phyloP scores from a whole-genome alignment of 2,888 invertebrate genomes.

The Spatulosminthurus flaviceps region DNA sequence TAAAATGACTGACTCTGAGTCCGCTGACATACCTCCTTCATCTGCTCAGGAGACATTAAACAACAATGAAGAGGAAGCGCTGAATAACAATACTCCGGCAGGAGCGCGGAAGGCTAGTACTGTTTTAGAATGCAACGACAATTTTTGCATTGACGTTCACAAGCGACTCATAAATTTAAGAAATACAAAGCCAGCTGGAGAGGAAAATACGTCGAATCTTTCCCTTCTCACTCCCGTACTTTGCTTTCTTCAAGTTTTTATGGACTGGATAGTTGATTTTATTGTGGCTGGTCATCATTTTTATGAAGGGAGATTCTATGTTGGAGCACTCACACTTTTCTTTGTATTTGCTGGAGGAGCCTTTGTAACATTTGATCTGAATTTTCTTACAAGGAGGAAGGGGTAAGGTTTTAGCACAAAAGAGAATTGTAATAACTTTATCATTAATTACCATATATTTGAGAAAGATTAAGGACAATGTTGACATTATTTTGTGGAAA shows the following conservation, averaged over 20 bases:
- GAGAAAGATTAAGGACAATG: too few relatives aligned
- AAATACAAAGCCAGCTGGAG: neutral
- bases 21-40: too few relatives aligned
- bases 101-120: neutral
- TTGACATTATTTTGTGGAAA: too few relatives aligned
- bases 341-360: constrained; percentile 35
- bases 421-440: too few relatives aligned
- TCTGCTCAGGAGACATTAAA: too few relatives aligned
- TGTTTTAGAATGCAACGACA: neutral
- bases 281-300: constrained; percentile 22
- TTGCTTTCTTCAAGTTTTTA: neutral
- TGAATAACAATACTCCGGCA: neutral
- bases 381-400: constrained; percentile 23
- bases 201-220: neutral
- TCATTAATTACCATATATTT: too few relatives aligned
- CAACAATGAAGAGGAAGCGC: neutral
- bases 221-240: neutral
- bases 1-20: too few relatives aligned
- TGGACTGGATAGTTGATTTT: constrained; percentile 29
- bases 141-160: neutral
- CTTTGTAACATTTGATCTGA: constrained; percentile 24
- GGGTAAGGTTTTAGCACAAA: constrained; percentile 31
- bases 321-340: constrained; percentile 27
- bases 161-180: too few relatives aligned
- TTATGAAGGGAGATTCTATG: neutral